Base-by-base conservation (phyloP, 37 sponge, comb jelly and placozoan genomes). In the Halichondria panicea region DNA sequence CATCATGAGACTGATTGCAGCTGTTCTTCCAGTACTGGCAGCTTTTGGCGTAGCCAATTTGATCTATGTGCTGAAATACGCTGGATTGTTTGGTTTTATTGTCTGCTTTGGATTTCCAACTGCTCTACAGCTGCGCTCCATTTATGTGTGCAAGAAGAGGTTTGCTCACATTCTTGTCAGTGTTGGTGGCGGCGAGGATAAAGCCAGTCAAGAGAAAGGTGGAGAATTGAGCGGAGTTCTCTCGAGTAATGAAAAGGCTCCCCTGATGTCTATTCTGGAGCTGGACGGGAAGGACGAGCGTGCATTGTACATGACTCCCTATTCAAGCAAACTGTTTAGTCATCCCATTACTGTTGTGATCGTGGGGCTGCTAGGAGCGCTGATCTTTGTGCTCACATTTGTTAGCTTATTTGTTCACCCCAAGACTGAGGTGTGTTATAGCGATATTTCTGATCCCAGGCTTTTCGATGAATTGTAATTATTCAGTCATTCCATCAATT, bases 31-130 rank as follows among this genome's bases (percentile, higher is more conserved):
- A 0, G 40, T 94, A 0, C 12, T 88, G 43, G 78, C 77, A n/a
- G 88, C 85, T n/a, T 64, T 94, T 59, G 89, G 88, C 21, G 61
- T 94, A 3, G 64, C 91, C n/a, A 94, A 91, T 75, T 56, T 94
- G 59, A 91, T 94, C 38, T 64, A 66, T 8, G 86, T 94, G 7
- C 63, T 90, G 38, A 79, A 87, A 31, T 94, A 81, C 69, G 85
- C 89, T 11, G 95, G 95, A 1, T 66, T 94, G 19, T 9, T 76
- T 44, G 92, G 81, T 13, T 91, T 91, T 55, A 50, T 62, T 43
- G 78, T 88, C 41, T 77, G 78, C 9, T 87, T 75, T 54, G 44
- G 87, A 57, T 80, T 88, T 43, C 92, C 95, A 4, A 63, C 46
- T 5, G 24, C 36, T 1, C 77, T 84, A 34, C 77, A 84, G 46